Conservation (phyloP, 2,888 invertebrate genomes). For the Erebia palarica region DNA sequence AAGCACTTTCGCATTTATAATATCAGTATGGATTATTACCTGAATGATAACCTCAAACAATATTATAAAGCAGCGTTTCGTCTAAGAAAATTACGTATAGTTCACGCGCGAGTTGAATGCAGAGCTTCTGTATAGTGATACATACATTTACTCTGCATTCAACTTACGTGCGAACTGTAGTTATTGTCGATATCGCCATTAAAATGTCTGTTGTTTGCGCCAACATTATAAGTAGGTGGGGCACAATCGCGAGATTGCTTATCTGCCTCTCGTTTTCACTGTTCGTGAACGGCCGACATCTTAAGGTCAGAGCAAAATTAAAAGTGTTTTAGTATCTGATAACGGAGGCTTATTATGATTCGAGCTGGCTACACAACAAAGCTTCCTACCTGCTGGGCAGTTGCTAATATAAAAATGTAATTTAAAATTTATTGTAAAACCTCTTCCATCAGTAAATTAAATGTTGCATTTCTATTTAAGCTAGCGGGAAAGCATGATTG, state of each 20-base stretch:
- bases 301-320: slow-evolving; percentile 78
- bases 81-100: not conserved
- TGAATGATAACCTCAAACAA: not conserved
- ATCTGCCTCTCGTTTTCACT: slow-evolving; percentile 78
- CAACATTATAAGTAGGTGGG: slow-evolving; percentile 54
- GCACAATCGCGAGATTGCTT: slow-evolving; percentile 71
- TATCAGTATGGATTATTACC: too few species aligned
- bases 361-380: slow-evolving; percentile 55
- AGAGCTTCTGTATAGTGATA: too few species aligned
- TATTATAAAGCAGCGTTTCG: not conserved
- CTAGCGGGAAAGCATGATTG: not conserved
- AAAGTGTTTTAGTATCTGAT: slow-evolving; percentile 80
- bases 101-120: too few species aligned
- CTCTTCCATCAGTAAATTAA: not conserved
- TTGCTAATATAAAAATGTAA: slow-evolving; percentile 34
- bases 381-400: slow-evolving; percentile 55
- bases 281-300: slow-evolving; percentile 71
- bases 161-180: too few species aligned
- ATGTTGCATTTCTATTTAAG: slow-evolving; percentile 19
- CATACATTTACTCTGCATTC: too few species aligned
- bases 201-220: slow-evolving; percentile 33
- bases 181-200: not conserved
- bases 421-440: slow-evolving; percentile 24
- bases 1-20: too few species aligned
- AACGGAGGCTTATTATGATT: slow-evolving; percentile 69